These are phyloP conservation scores for Platyura marginata DNA, from an alignment of 1,140 invertebrate genomes.

Conservation along the genomic window DNA sequence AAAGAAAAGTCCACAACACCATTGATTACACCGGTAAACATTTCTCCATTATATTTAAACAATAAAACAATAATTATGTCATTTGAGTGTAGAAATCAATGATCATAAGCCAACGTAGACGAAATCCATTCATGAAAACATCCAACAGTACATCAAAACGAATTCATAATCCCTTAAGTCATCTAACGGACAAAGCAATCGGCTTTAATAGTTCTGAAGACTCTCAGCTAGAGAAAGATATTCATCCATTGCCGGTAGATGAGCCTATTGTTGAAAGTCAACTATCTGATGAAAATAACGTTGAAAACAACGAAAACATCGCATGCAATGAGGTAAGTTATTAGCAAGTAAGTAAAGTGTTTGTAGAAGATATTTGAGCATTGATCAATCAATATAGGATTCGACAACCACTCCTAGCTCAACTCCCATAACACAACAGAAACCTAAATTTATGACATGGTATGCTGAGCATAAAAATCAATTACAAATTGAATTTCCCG, in stretches of 20 bases:
- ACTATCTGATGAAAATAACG: neutral
- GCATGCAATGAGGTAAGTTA: conserved; percentile 13
- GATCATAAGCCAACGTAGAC: neutral
- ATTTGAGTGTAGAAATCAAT: conserved; percentile 4
- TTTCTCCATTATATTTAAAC: too few species aligned
- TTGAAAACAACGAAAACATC: conserved; percentile 6
- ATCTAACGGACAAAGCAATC: conserved; percentile 4
- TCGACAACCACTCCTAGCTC: conserved; percentile 5
- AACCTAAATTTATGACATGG: conserved; percentile 32
- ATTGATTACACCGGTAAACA: neutral
- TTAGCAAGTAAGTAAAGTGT: too few species aligned
- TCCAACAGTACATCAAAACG: neutral
- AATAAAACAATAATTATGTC: too few species aligned
- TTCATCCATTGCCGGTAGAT: conserved; percentile 10
- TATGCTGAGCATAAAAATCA: conserved; percentile 30
- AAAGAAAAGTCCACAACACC: neutral
- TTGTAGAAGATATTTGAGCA: too few species aligned
- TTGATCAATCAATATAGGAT: too few species aligned
- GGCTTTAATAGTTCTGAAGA: neutral
- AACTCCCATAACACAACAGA: conserved; percentile 7
- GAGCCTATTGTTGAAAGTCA: conserved; percentile 4
- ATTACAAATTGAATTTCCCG: conserved; percentile 32
- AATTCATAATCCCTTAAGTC: neutral
- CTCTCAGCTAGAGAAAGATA: neutral
- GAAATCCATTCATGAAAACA: conserved; percentile 4